Conservation (phyloP, 2,113 vertebrate genomes). For the Sturnira hondurensis region DNA sequence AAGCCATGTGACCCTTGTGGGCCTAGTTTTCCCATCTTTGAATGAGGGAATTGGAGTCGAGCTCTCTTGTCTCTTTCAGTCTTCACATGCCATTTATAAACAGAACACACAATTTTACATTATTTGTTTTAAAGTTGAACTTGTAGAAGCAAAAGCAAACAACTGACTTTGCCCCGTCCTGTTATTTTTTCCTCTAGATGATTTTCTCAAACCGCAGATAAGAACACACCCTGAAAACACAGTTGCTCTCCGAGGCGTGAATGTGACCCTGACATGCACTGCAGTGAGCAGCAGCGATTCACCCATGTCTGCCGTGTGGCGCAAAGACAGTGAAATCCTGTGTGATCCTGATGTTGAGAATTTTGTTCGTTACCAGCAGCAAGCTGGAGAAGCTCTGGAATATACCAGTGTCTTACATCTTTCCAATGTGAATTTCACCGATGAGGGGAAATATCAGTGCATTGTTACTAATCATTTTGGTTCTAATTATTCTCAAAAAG, state of each 20-base stretch:
- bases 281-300: constrained; percentile 87
- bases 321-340: constrained; percentile 84
- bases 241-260: constrained; percentile 80
- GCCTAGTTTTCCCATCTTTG: background rate
- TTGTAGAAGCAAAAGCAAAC: constrained; percentile 22
- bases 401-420: constrained; percentile 84
- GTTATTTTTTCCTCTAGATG: constrained; percentile 78
- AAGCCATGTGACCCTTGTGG: background rate
- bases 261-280: constrained; percentile 81
- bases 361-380: constrained; percentile 82
- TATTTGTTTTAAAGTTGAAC: constrained; percentile 9
- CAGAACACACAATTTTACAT: background rate
- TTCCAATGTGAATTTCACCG: constrained; percentile 86
- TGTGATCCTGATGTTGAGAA: constrained; percentile 83
- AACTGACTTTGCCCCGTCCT: background rate
- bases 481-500: constrained; percentile 87
- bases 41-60: background rate
- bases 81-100: background rate
- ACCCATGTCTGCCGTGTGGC: constrained; percentile 82
- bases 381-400: constrained; percentile 79
- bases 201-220: constrained; percentile 86
- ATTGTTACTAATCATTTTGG: constrained; percentile 87
- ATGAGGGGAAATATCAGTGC: constrained; percentile 87
- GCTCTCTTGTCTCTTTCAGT: background rate
- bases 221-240: constrained; percentile 82